Evolutionary conservation across 2,113 vertebrate genomes (phyloP).

Genomic region (Pomatorhinus ruficollis): DNA sequence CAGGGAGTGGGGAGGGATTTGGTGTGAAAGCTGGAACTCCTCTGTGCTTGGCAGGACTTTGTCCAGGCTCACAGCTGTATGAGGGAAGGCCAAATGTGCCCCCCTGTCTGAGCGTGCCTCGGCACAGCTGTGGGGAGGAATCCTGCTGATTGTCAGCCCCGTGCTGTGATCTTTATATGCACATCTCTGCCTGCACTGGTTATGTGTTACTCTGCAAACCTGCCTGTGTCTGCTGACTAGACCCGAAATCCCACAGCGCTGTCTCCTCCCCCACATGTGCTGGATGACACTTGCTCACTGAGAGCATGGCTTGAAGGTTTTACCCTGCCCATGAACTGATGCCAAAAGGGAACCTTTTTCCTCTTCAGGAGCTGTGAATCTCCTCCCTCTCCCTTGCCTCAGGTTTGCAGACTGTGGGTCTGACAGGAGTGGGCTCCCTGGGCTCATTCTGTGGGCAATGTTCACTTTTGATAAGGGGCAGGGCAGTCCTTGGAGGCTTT

Average conservation of each 20-base stretch:
- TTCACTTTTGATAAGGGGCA: background rate
- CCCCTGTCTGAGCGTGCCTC: background rate
- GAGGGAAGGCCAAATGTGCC: background rate
- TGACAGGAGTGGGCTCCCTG: background rate
- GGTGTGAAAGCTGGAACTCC: background rate
- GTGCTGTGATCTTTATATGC: background rate
- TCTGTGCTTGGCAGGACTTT: background rate
- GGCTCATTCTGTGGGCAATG: background rate
- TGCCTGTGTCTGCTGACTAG: background rate
- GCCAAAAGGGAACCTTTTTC: background rate
- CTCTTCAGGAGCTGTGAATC: background rate
- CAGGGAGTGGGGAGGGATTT: background rate
- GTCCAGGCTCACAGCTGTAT: background rate
- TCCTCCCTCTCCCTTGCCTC: background rate
- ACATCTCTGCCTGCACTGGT: background rate
- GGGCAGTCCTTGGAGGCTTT: background rate
- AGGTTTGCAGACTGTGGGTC: background rate
- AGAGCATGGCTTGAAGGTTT: background rate
- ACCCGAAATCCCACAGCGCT: rapidly evolving
- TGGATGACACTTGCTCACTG: background rate
- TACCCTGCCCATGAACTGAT: background rate
- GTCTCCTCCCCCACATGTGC: rapidly evolving
- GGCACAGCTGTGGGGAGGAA: background rate
- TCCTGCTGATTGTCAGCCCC: background rate
- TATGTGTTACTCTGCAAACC: background rate